Conservation (phyloP, 1,140 invertebrate species). For the honey bee (Apis mellifera) region DNA sequence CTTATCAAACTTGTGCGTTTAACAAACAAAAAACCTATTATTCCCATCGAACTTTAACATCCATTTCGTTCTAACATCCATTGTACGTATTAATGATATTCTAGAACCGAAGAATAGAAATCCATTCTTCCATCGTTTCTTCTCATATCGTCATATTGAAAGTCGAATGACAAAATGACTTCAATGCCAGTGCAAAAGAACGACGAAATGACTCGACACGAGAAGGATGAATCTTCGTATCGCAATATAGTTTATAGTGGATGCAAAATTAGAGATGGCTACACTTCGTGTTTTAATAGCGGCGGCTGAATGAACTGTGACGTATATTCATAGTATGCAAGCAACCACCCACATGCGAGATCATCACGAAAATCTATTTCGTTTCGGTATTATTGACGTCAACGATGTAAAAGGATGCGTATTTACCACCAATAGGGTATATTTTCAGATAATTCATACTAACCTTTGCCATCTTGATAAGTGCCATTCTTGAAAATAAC, state of each 20-base stretch:
- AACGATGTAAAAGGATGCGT: conserved; percentile 22
- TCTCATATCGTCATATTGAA: too few species aligned
- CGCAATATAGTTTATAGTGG: background rate
- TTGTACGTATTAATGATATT: too few species aligned
- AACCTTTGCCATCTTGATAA: background rate
- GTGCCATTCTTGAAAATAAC: background rate
- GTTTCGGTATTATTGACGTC: conserved; percentile 30
- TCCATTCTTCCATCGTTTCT: too few species aligned
- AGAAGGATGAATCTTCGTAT: background rate
- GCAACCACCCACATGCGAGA: conserved; percentile 5
- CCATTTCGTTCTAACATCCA: too few species aligned
- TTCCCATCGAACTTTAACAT: background rate
- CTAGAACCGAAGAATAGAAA: too few species aligned
- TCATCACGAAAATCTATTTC: conserved; percentile 21
- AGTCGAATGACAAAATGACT: too few species aligned
- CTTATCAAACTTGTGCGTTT: background rate
- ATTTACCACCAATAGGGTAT: background rate
- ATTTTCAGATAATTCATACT: conserved; percentile 24
- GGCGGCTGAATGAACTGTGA: conserved; percentile 38
- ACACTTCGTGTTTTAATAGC: conserved; percentile 25
- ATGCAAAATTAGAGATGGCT: conserved; percentile 40
- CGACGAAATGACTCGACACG: background rate
- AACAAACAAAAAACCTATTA: background rate
- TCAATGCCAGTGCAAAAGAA: too few species aligned
- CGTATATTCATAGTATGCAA: conserved; percentile 42